Base-by-base conservation (phyloP, 2,797 vertebrate species). In the Pteropus rufus region DNA sequence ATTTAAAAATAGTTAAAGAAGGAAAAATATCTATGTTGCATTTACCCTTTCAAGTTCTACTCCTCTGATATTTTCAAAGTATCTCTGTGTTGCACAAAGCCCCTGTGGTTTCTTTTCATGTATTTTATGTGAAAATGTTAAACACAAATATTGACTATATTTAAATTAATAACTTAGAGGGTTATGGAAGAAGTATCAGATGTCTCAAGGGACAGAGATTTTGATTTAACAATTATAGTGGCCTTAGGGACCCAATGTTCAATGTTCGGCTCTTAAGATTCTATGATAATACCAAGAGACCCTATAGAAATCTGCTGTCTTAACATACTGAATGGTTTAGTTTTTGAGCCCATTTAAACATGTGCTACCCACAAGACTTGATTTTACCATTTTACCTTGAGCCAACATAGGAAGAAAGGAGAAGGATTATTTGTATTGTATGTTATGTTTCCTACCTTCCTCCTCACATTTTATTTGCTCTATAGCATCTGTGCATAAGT, bases 341-440 rank as follows among this genome's bases (percentile, higher is more conserved):
- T 44, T 82, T 90, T 73, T 65, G 52, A 76, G 77, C 65, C 41
- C 7, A 29, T 75, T 95, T 93, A 82, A 95, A 72, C 14, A 31
- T 67, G 21, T 19, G 7, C 60, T 54, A 12, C 49, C 41, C 18
- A 49, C 88, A 75, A 69, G 39, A 39, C 7, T 92, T 80, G 34
- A 8, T 82, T 75, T 93, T 54, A 36, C 54, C 24, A 6, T 86
- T 95, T 86, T 93, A 82, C 80, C 80, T 90, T 60, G 34, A 89
- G 14, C 41, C 83, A 62, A 69, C 10, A 56, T 56, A n/a, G 24
- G 23, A 85, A 88, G 34, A 14, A 77, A 76, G 3, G n/a, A 34
- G 72, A 64, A 54, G 4, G 26, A 36, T 79, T 87, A 65, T 80
- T 70, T 87, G 29, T 79, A 31, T 73, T 79, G 52, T 39, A 34